Evolutionary conservation across 1,140 invertebrate species (phyloP).

Genomic region (Centruroides vittatus): DNA sequence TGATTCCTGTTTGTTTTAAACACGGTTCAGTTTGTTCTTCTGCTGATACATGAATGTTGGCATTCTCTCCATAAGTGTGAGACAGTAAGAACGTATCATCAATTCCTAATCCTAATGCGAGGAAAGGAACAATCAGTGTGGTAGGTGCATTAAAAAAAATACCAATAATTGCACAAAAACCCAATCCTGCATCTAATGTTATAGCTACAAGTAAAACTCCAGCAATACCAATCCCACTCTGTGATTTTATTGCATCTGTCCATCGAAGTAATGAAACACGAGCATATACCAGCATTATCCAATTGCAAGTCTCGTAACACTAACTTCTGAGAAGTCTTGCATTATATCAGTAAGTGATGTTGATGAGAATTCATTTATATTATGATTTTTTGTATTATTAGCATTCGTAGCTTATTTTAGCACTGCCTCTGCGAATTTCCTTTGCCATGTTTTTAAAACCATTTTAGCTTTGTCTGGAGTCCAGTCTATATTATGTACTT

Average conservation of each 20-base stretch:
- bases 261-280: slow-evolving; percentile 60
- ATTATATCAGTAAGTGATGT: slow-evolving; percentile 82
- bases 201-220: slow-evolving; percentile 76
- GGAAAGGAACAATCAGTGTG: slow-evolving; percentile 87
- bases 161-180: slow-evolving; percentile 80
- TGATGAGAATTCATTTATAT: slow-evolving; percentile 79
- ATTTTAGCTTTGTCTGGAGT: slow-evolving; percentile 76
- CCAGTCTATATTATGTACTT: slow-evolving; percentile 85
- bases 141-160: slow-evolving; percentile 93
- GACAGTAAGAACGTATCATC: slow-evolving; percentile 89
- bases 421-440: slow-evolving; percentile 57
- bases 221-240: slow-evolving; percentile 65
- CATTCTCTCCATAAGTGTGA: slow-evolving; percentile 51
- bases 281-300: slow-evolving; percentile 76
- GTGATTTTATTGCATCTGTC: slow-evolving; percentile 64
- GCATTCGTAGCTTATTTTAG: slow-evolving; percentile 16
- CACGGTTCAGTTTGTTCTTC: slow-evolving; percentile 59
- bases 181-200: slow-evolving; percentile 68
- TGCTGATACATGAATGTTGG: neutral
- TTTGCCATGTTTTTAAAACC: slow-evolving; percentile 85
- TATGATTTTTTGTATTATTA: slow-evolving; percentile 36
- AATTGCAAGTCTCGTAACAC: slow-evolving; percentile 62
- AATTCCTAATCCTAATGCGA: slow-evolving; percentile 79
- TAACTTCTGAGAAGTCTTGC: slow-evolving; percentile 72
- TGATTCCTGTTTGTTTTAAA: slow-evolving; percentile 69